Evolutionary conservation across 2,888 invertebrate species (phyloP), one percentile per base, ranked within the genome.

Genomic region (Tipula vernalis): DNA sequence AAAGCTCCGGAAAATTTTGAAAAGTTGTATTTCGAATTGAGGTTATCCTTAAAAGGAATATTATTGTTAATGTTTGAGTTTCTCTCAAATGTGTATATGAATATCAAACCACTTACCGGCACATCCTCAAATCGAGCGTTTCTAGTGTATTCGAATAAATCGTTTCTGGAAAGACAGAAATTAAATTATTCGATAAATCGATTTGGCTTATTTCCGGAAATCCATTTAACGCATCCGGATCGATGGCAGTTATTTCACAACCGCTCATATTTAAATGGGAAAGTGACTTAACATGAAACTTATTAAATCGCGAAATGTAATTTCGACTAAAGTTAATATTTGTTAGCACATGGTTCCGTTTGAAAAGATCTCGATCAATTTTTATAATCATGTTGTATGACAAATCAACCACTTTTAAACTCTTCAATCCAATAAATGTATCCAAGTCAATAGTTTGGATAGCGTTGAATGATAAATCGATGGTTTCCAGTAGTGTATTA

Each of bases 401-500:
- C 88, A 96, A 90, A 90, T 96, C 95, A 86, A 96, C 91, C 87
- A 92, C 90, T 88, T 93, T 93, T 5, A 96, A 90, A 88, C 93
- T 91, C 88, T 91, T 91, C 3, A 96, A 89, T 12, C 93, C 93
- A 85, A 91, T 91, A 90, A 96, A 96, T 0, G 95, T 94, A 88
- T 93, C 93, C 87, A 91, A 90, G 88, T 93, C 93, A 36, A 96
- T 89, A 0, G 91, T 92, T 10, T 93, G 93, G 83, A 96, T 93
- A 18, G 94, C 93, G 90, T 96, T 96, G 83, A 93, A 92, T 0
- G 95, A 95, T 57, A 96, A 90, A 90, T 95, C 95, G 15, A 96
- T 89, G 87, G 92, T 90, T 89, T 94, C 93, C 83, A 96, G 90
- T 88, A 93, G 92, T 3, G 93, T 91, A 89, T 95, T 95, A 88